A percentile compares a stretch with the other conserved stretches of the same genome.
Evolutionary conservation across 2,888 invertebrate genomes (phyloP).

Genomic region (Dexiosoma caninum): DNA sequence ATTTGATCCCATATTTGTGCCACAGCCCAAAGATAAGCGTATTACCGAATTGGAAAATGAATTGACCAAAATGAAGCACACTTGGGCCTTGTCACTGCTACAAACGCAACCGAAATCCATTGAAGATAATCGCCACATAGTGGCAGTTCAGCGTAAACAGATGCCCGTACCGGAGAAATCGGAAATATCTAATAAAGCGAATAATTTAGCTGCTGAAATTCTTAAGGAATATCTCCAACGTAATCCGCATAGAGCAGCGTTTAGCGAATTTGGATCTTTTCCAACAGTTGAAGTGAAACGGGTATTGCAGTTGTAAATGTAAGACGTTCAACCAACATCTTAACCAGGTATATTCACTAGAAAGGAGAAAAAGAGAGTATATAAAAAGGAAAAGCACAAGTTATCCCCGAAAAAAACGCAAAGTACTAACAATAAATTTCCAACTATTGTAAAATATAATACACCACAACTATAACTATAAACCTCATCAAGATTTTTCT

Average conservation of each 20-base stretch:
- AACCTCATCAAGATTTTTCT: conserved; percentile 54
- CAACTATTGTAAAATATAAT: conserved; percentile 3
- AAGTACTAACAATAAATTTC: background rate
- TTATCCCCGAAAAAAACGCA: background rate
- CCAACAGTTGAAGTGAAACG: conserved; percentile 76
- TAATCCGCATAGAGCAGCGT: conserved; percentile 75
- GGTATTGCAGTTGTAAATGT: conserved; percentile 70
- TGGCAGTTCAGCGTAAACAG: conserved; percentile 71
- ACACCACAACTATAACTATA: conserved; percentile 24
- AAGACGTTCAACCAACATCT: background rate
- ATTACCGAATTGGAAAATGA: conserved; percentile 80
- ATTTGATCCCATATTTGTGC: conserved; percentile 80
- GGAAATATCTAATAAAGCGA: conserved; percentile 73
- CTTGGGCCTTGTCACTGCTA: conserved; percentile 76
- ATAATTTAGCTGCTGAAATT: conserved; percentile 75
- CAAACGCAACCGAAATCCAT: conserved; percentile 67
- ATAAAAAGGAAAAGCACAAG: conserved; percentile 51
- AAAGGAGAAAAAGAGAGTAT: conserved; percentile 1
- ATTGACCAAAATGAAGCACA: conserved; percentile 79
- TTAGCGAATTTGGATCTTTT: conserved; percentile 75
- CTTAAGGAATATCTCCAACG: conserved; percentile 76
- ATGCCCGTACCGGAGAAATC: conserved; percentile 70
- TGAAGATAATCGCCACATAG: conserved; percentile 59
- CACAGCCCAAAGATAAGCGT: conserved; percentile 78
- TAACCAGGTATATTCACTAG: background rate